Evolutionary conservation across 2,888 invertebrate species (phyloP).

Genomic region (Dolichomitus sp.): DNA sequence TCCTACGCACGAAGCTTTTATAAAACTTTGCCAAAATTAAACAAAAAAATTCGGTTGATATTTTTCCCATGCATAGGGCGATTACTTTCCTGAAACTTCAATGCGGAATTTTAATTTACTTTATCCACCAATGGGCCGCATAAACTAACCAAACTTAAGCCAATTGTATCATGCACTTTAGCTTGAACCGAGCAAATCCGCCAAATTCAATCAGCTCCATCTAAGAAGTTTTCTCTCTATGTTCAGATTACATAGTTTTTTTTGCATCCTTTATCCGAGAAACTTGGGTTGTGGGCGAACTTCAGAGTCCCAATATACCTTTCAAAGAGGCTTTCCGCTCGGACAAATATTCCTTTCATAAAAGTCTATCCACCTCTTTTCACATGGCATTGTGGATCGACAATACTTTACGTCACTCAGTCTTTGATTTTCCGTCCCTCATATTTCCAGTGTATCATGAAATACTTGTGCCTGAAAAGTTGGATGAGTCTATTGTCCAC

Average conservation of each 20-base stretch:
- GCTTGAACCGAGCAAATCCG: not conserved
- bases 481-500: constrained; percentile 13
- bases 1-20: too few relatives aligned
- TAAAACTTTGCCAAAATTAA: too few relatives aligned
- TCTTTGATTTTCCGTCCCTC: constrained; percentile 20
- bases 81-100: too few relatives aligned
- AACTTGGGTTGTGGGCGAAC: not conserved
- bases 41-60: too few relatives aligned
- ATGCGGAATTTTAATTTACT: too few relatives aligned
- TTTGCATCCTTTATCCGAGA: not conserved
- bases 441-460: constrained; percentile 38
- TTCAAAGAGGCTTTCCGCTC: not conserved
- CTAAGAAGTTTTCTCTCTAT: not conserved
- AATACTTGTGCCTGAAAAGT: constrained; percentile 13
- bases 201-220: not conserved
- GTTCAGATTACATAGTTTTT: not conserved
- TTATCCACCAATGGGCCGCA: too few relatives aligned
- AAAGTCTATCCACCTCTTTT: not conserved
- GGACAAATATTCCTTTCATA: constrained; percentile 18
- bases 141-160: not conserved
- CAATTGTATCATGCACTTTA: not conserved
- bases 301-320: constrained; percentile 1
- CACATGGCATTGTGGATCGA: constrained; percentile 9
- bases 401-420: constrained; percentile 18
- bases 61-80: too few relatives aligned